These are phyloP conservation scores for Electrophaes corylata DNA, from an alignment of 2,888 invertebrate species.

Conservation along the genomic window DNA sequence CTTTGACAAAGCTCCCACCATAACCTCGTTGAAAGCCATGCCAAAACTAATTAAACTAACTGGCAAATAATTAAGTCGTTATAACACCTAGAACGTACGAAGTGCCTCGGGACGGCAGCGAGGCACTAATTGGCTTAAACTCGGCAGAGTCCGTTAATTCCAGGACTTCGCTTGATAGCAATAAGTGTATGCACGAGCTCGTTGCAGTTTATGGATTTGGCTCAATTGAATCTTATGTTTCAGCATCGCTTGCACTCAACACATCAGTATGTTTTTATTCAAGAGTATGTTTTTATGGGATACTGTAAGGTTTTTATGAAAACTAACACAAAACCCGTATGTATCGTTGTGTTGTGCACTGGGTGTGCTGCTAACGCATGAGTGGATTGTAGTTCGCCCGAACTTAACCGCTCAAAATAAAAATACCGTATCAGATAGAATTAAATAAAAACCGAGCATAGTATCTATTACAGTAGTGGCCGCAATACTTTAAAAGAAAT, in stretches of 20 bases:
- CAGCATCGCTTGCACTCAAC: not conserved
- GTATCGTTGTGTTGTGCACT: not conserved
- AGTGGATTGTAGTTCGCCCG: not conserved
- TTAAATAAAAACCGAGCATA: no score
- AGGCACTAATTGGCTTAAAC: slow-evolving; percentile 35
- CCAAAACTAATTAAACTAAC: slow-evolving; percentile 30
- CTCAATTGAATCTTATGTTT: not conserved
- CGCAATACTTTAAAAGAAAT: not conserved
- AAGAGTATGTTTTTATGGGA: not conserved
- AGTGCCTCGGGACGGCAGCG: slow-evolving; percentile 12
- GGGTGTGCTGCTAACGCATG: not conserved
- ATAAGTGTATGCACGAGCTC: slow-evolving; percentile 2
- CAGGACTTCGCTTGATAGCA: slow-evolving; percentile 11
- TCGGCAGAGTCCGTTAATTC: slow-evolving; percentile 21
- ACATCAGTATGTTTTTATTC: no score
- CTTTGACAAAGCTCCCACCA: slow-evolving; percentile 8
- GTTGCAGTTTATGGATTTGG: not conserved
- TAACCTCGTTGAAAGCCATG: slow-evolving; percentile 17
- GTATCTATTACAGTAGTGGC: not conserved
- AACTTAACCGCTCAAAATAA: not conserved
- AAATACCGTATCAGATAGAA: not conserved
- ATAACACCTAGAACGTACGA: slow-evolving; percentile 19
- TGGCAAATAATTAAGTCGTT: slow-evolving; percentile 26
- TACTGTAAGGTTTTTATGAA: not conserved
- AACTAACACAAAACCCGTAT: not conserved